Evolutionary conservation across 2,797 vertebrate genomes (phyloP), one percentile per base, ranked within the genome.

Genomic region (Poecile montanus): DNA sequence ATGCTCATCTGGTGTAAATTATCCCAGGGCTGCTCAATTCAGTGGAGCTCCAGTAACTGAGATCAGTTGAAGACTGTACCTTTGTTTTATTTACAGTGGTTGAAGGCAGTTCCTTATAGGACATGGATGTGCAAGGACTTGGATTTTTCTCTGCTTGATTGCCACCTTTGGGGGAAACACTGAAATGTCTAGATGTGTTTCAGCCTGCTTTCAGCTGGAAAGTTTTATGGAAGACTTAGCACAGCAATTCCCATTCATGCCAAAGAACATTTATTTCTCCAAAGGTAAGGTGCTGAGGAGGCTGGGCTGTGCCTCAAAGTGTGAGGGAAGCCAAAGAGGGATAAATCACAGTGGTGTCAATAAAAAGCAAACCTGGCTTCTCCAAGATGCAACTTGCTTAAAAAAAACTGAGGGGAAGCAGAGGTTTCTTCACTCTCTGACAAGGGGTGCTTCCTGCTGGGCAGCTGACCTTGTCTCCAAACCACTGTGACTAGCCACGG

Each of bases 1-100:
- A 93, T 87, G 67, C 78, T 92, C 89, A 75, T 95, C 86, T 94
- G 92, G 47, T 83, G 79, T 62, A 72, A 89, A 92, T 93, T 92
- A 95, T 91, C 16, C 57, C 25, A 18, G 78, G 34, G 58, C 75
- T 74, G 62, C 26, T 72, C 89, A 77, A 30, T 88, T 92, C 91
- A 89, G 7, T 58, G 84, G 68, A 88, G 65, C 11, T 79, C 50
- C 63, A 91, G 53, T 77, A 96, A 93, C 5, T 67, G 25, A 47
- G 47, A 85, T 74, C 61, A 85, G 72, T 50, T 93, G 86, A 89
- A 89, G 50, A 61, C 9, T 0, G 0, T 77, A 95, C 81, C 78
- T 95, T 92, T 85, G 45, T 58, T 87, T 80, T 93, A 85, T 78
- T 92, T 83, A 57, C 40, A 44, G 44, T 53, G 50, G 16, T 58